A percentile compares a stretch with the other conserved stretches of the same genome.
Evolutionary conservation across 1,140 invertebrate genomes (phyloP).

Genomic region (Hypothenemus hampei): DNA sequence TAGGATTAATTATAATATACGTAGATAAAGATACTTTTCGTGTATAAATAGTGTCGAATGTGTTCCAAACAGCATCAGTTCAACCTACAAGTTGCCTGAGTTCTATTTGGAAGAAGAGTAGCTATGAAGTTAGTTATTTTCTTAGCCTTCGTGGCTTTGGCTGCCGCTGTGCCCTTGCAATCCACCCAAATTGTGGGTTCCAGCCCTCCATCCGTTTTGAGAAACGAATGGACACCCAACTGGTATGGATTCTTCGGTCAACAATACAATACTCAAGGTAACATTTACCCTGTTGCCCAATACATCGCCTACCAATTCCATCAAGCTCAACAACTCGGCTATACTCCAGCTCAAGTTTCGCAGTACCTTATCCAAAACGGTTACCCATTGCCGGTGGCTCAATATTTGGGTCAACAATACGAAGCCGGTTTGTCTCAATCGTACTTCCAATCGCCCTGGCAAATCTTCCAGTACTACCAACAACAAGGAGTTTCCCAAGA

Average conservation of each 20-base stretch:
- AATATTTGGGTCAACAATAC: conserved; percentile 11
- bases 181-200: background rate
- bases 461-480: conserved; percentile 15
- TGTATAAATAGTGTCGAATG: conserved; percentile 7
- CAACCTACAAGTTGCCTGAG: conserved; percentile 1
- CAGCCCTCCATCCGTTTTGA: background rate
- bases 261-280: conserved; percentile 8
- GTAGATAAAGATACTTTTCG: conserved; percentile 5
- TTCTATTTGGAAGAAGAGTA: conserved; percentile 1
- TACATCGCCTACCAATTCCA: conserved; percentile 15
- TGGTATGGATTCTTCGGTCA: conserved; percentile 4
- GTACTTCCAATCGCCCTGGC: conserved; percentile 10
- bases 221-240: background rate
- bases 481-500: conserved; percentile 4
- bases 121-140: conserved; percentile 20
- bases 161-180: conserved; percentile 5
- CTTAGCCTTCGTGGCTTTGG: conserved; percentile 15
- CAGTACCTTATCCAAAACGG: conserved; percentile 3
- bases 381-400: conserved; percentile 5
- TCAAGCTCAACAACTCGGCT: conserved; percentile 10
- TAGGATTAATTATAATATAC: background rate
- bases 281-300: conserved; percentile 7
- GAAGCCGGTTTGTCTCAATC: conserved; percentile 2
- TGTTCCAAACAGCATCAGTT: conserved; percentile 8
- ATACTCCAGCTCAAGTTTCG: conserved; percentile 2